Evolutionary conservation across 2,113 vertebrate genomes (phyloP).

Genomic region (Gymnocephalus cernua): DNA sequence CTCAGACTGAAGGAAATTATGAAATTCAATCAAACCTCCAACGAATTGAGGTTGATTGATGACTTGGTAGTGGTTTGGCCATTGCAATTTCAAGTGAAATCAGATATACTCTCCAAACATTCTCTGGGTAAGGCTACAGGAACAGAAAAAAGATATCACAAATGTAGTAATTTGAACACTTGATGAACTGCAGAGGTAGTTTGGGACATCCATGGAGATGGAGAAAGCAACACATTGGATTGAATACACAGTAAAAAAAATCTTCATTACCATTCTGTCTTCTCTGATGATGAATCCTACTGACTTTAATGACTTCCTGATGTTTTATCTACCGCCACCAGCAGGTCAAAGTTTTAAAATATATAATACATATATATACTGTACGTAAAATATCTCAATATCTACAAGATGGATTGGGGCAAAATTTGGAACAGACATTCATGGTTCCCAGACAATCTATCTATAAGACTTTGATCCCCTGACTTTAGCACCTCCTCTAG

Average conservation of each 20-base stretch:
- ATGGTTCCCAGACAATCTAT: background rate
- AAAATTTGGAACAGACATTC: background rate
- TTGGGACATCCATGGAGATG: slow-evolving; percentile 39
- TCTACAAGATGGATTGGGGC: background rate
- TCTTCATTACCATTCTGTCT: background rate
- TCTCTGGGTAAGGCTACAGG: slow-evolving; percentile 20
- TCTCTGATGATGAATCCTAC: background rate
- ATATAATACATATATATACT: too few relatives aligned
- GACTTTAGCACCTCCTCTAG: background rate
- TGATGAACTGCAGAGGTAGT: slow-evolving; percentile 59
- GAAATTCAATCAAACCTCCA: slow-evolving; percentile 75
- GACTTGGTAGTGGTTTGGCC: slow-evolving; percentile 68
- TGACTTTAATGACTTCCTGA: background rate
- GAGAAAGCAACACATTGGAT: slow-evolving; percentile 34
- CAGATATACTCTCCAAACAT: slow-evolving; percentile 56
- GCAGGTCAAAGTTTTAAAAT: background rate
- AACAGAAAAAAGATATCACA: slow-evolving; percentile 47
- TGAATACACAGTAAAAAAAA: background rate
- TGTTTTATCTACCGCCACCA: background rate
- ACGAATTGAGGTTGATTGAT: slow-evolving; percentile 74
- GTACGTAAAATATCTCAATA: background rate
- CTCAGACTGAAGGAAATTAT: slow-evolving; percentile 66
- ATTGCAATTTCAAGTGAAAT: slow-evolving; percentile 76
- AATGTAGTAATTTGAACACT: slow-evolving; percentile 60
- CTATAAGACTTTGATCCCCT: background rate